These are phyloP conservation scores for Nineta flava DNA, from an alignment of 2,888 invertebrate genomes.

Conservation along the genomic window DNA sequence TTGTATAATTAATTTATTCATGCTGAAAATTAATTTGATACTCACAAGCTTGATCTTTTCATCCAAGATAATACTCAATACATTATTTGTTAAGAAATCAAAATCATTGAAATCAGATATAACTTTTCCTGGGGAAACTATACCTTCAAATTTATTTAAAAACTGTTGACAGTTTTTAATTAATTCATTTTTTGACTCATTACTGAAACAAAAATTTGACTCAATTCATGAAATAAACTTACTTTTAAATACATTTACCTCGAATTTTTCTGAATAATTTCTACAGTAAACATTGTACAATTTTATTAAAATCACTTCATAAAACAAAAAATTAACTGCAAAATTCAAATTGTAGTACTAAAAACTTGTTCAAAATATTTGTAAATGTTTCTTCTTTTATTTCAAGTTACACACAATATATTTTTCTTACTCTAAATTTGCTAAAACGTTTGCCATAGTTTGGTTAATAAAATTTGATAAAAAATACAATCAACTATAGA, in stretches of 20 bases:
- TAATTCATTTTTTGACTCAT: conserved; percentile 11
- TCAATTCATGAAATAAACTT: background rate
- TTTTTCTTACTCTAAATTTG: too few relatives aligned
- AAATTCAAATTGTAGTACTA: too few relatives aligned
- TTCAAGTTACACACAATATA: too few relatives aligned
- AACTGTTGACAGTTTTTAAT: conserved; percentile 17
- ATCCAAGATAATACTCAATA: conserved; percentile 3
- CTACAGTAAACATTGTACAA: background rate
- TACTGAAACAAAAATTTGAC: conserved; percentile 8
- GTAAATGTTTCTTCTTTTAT: too few relatives aligned
- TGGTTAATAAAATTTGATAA: too few relatives aligned
- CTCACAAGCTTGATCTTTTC: background rate
- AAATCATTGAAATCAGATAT: conserved; percentile 18
- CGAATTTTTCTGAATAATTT: background rate
- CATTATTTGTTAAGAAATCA: conserved; percentile 9
- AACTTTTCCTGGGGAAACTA: conserved; percentile 18
- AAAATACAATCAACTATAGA: too few relatives aligned
- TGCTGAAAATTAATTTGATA: background rate
- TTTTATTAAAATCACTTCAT: background rate
- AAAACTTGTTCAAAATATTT: too few relatives aligned
- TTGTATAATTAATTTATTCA: background rate
- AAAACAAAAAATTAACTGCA: background rate
- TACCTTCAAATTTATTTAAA: conserved; percentile 15
- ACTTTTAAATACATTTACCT: background rate
- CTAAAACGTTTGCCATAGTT: too few relatives aligned